phyloP scores from a whole-genome alignment of 2,113 vertebrate species.

The Hystrix cristata region DNA sequence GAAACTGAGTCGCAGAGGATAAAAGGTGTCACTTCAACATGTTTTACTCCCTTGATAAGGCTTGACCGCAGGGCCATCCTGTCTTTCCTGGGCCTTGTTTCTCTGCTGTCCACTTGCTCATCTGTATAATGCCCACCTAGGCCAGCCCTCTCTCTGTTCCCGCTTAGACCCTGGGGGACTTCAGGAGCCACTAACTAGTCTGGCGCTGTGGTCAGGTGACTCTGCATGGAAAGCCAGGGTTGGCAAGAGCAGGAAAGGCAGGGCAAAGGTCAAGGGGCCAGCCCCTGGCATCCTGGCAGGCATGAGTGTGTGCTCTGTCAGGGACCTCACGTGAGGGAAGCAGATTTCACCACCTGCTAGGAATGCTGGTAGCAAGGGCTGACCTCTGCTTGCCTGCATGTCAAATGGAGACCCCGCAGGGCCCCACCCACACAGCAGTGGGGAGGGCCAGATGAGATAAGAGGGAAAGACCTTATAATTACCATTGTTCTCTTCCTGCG shows the following conservation, averaged over 20 bases:
- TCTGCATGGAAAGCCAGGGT: not conserved
- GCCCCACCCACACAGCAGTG: not conserved
- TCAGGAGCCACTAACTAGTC: not conserved
- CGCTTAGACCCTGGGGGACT: not conserved
- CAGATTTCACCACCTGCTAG: slow-evolving; percentile 3
- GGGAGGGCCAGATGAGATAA: slow-evolving; percentile 22
- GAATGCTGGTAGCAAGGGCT: not conserved
- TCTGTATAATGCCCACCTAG: not conserved
- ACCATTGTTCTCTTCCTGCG: slow-evolving; percentile 17
- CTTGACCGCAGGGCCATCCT: not conserved
- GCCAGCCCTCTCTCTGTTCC: not conserved
- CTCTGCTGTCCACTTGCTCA: not conserved
- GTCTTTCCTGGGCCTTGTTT: not conserved
- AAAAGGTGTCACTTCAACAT: not conserved
- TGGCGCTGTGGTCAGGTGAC: not conserved
- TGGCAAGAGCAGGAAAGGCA: not conserved
- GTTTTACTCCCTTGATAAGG: not conserved
- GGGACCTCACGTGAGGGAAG: slow-evolving; percentile 34
- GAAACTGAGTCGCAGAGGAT: not conserved
- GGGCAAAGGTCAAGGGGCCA: slow-evolving; percentile 42
- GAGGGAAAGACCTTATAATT: not conserved
- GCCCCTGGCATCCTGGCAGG: not conserved
- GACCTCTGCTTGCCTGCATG: slow-evolving; percentile 16
- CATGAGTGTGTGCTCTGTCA: not conserved
- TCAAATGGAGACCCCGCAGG: not conserved